Conservation (phyloP, 2,888 invertebrate species). For the Kuschelorhynchus macadamiae region DNA sequence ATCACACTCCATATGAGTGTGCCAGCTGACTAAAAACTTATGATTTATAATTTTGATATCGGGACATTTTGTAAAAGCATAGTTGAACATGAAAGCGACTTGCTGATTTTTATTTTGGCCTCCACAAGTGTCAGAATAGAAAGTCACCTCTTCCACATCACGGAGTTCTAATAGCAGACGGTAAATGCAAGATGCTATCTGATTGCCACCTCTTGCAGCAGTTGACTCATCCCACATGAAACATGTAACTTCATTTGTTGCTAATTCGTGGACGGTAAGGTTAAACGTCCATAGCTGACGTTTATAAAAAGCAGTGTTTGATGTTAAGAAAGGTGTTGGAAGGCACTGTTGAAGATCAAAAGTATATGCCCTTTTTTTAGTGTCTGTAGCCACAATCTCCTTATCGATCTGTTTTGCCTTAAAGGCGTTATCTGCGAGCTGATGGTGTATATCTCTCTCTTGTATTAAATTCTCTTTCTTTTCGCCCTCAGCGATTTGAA, state of each 20-base stretch:
- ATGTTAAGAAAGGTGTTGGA: conserved; percentile 10
- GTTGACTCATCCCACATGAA: conserved; percentile 31
- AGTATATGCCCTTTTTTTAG: conserved; percentile 13
- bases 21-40: too few species aligned
- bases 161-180: conserved; percentile 7
- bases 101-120: conserved; percentile 27
- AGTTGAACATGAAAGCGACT: conserved; percentile 21
- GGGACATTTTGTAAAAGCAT: too few species aligned
- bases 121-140: conserved; percentile 31
- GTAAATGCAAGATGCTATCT: conserved; percentile 27
- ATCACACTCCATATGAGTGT: conserved; percentile 54
- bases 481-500: conserved; percentile 12
- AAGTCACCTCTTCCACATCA: conserved; percentile 19
- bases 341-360: conserved; percentile 19
- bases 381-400: conserved; percentile 5
- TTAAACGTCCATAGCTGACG: conserved; percentile 21
- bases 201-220: conserved; percentile 24
- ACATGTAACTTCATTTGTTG: conserved; percentile 22
- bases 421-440: conserved; percentile 18
- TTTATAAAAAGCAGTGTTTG: conserved; percentile 16
- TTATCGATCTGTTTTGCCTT: conserved; percentile 14
- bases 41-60: too few species aligned
- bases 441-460: conserved; percentile 25
- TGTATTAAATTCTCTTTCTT: conserved; percentile 8
- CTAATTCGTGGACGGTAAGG: conserved; percentile 31